Conservation (phyloP, 2,888 invertebrate genomes). For the Pachydiplax longipennis region DNA sequence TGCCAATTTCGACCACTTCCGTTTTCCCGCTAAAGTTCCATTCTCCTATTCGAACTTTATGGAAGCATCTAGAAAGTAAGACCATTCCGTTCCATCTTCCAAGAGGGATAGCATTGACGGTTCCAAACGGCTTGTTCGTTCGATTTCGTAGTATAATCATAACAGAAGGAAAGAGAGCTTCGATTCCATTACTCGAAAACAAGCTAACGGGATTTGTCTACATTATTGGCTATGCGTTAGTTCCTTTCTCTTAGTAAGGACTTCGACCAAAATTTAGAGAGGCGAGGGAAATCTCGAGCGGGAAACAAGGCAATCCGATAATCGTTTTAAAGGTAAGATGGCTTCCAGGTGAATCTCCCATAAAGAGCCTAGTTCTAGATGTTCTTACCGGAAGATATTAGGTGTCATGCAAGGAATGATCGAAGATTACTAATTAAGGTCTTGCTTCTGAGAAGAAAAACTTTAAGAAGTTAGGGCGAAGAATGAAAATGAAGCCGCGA, state of each 20-base stretch:
- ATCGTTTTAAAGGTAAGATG: background rate
- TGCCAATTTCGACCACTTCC: background rate
- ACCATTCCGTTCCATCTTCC: too few relatives aligned
- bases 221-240: background rate
- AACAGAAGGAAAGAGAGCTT: background rate
- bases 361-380: background rate
- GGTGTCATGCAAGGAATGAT: too few relatives aligned
- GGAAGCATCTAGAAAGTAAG: too few relatives aligned
- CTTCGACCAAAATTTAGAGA: background rate
- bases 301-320: background rate
- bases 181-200: background rate
- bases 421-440: too few relatives aligned
- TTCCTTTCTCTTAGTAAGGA: background rate
- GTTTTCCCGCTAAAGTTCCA: background rate
- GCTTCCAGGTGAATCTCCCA: background rate
- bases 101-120: too few relatives aligned
- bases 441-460: too few relatives aligned
- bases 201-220: background rate
- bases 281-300: background rate
- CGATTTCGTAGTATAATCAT: background rate
- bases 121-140: too few relatives aligned
- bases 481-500: too few relatives aligned
- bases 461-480: too few relatives aligned
- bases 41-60: background rate
- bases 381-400: too few relatives aligned